A percentile compares a stretch with the other conserved stretches of the same genome.
These are phyloP conservation scores for Hypolimnas misippus DNA, from an alignment of 2,888 invertebrate genomes.

Conservation along the genomic window DNA sequence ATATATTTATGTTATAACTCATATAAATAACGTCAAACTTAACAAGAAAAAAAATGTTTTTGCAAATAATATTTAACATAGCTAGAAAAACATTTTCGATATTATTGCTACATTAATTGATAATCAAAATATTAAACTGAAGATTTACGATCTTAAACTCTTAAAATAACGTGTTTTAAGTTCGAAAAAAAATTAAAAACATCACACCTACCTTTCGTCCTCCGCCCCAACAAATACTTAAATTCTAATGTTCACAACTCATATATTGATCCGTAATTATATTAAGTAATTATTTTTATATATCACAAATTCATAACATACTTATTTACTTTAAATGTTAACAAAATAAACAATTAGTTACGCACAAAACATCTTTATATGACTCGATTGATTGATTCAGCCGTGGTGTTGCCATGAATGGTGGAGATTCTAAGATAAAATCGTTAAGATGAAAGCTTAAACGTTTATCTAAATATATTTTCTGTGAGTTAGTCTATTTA, in stretches of 20 bases:
- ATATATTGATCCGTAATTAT: background rate
- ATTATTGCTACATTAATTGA: slow-evolving; percentile 1
- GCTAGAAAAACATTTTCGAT: background rate
- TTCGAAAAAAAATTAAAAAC: slow-evolving; percentile 32
- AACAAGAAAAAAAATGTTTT: background rate
- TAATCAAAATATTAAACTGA: slow-evolving; percentile 19
- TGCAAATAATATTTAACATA: background rate
- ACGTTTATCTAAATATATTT: background rate
- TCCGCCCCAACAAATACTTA: slow-evolving; percentile 15
- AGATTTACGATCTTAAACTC: slow-evolving; percentile 21
- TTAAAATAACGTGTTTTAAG: slow-evolving; percentile 22
- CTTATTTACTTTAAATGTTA: slow-evolving; percentile 15
- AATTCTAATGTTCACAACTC: slow-evolving; percentile 5
- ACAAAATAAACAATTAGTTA: slow-evolving; percentile 39
- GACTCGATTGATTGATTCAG: slow-evolving; percentile 39
- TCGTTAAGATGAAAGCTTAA: background rate
- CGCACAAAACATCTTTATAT: slow-evolving; percentile 33
- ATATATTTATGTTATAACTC: too few species aligned
- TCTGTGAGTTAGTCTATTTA: too few species aligned
- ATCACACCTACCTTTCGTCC: slow-evolving; percentile 36
- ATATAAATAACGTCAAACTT: too few species aligned
- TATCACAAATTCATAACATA: slow-evolving; percentile 21
- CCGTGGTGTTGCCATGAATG: slow-evolving; percentile 11
- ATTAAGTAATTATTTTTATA: slow-evolving; percentile 4
- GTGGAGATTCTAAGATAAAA: background rate